phyloP scores from a whole-genome alignment of 2,113 vertebrate genomes.

The Nerophis ophidion region DNA sequence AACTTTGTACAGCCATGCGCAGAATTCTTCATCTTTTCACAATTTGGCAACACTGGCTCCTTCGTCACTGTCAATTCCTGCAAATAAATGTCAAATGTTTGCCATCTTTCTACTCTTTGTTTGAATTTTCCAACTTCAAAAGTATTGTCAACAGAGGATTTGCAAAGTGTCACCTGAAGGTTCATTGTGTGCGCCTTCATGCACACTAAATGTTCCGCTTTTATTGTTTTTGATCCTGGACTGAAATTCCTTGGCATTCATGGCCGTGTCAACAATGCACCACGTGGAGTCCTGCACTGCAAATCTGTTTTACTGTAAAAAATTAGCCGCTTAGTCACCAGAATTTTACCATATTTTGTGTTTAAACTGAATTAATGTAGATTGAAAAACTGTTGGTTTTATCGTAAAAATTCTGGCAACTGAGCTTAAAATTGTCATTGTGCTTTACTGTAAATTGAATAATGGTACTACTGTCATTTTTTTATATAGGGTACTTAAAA shows the following conservation, averaged over 20 bases:
- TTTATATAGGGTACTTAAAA: neutral
- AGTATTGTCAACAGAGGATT: slow-evolving; percentile 27
- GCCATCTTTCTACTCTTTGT: neutral
- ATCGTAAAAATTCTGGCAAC: no score
- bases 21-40: neutral
- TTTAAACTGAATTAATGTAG: no score
- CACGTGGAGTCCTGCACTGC: neutral
- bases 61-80: neutral
- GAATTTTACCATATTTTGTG: no score
- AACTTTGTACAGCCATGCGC: neutral
- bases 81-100: neutral
- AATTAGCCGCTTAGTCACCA: no score
- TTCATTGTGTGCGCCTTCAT: slow-evolving; percentile 20
- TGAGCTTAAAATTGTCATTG: no score
- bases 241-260: slow-evolving; percentile 28
- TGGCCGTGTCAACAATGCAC: slow-evolving; percentile 21
- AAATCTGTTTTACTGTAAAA: no score
- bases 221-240: slow-evolving; percentile 24
- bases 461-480: no score
- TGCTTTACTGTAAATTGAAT: no score
- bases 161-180: slow-evolving; percentile 21
- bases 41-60: neutral
- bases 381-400: no score
- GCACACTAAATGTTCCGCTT: slow-evolving; percentile 18
- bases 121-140: neutral